These are phyloP conservation scores for Anthonomus grandis DNA, from an alignment of 1,140 invertebrate genomes.

Conservation along the genomic window DNA sequence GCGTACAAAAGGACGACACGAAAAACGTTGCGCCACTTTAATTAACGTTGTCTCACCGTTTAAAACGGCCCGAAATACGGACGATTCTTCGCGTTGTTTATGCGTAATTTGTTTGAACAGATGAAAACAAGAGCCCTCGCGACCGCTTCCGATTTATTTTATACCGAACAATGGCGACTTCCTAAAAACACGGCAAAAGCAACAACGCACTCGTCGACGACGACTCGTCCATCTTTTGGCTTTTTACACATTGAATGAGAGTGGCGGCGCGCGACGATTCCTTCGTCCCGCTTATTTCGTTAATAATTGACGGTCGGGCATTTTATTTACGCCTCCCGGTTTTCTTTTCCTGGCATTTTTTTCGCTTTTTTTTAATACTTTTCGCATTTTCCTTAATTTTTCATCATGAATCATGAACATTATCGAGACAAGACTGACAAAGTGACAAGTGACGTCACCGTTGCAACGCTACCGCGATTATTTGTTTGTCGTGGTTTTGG, in stretches of 20 bases:
- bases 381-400: too few species aligned
- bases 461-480: too few species aligned
- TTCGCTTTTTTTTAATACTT: too few species aligned
- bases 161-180: slow-evolving; percentile 48
- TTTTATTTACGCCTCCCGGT: too few species aligned
- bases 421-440: too few species aligned
- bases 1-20: slow-evolving; percentile 42
- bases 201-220: slow-evolving; percentile 44
- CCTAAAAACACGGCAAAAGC: slow-evolving; percentile 41
- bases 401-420: too few species aligned
- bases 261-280: slow-evolving; percentile 35
- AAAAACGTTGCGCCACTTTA: slow-evolving; percentile 46
- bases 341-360: too few species aligned
- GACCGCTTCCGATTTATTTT: slow-evolving; percentile 33
- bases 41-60: too few species aligned
- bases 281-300: too few species aligned
- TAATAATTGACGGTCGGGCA: too few species aligned
- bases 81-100: slow-evolving; percentile 1
- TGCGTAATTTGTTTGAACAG: neutral
- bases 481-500: too few species aligned
- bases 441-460: too few species aligned
- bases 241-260: slow-evolving; percentile 16
- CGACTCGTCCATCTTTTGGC: slow-evolving; percentile 34
- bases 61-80: neutral
- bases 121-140: slow-evolving; percentile 8